Conservation (phyloP, 2,797 vertebrate genomes). For the Lutjanus argentimaculatus region DNA sequence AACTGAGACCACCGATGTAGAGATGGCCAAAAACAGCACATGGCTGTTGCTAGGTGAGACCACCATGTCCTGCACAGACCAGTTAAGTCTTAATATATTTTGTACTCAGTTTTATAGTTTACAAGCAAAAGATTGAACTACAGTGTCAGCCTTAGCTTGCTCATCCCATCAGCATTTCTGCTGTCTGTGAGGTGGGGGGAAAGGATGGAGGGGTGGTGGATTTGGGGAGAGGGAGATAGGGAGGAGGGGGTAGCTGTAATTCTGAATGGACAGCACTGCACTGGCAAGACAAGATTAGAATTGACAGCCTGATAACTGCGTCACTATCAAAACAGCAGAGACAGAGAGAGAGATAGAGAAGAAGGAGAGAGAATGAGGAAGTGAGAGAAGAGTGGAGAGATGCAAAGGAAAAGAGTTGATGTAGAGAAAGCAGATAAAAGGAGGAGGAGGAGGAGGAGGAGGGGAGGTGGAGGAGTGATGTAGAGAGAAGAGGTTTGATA, state of each 20-base stretch:
- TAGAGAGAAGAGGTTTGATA: conserved; percentile 41
- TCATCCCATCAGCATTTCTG: conserved; percentile 77
- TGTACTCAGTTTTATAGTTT: conserved; percentile 64
- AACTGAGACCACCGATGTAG: not conserved
- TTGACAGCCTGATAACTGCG: conserved; percentile 85
- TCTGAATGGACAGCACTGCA: conserved; percentile 83
- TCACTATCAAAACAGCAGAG: conserved; percentile 83
- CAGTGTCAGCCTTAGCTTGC: conserved; percentile 65
- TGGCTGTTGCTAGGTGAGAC: conserved; percentile 36
- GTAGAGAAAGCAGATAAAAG: conserved; percentile 64
- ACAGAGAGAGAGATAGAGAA: conserved; percentile 34
- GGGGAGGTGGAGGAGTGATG: conserved; percentile 52
- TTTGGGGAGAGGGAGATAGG: conserved; percentile 46
- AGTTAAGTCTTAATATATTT: conserved; percentile 57
- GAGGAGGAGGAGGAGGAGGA: conserved; percentile 3
- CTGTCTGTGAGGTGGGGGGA: conserved; percentile 53
- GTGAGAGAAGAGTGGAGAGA: conserved; percentile 47
- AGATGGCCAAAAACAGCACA: conserved; percentile 28
- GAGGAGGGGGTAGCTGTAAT: conserved; percentile 71
- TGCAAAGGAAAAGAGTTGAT: conserved; percentile 47
- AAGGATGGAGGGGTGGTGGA: conserved; percentile 30
- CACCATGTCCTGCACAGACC: conserved; percentile 24
- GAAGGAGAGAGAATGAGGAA: conserved; percentile 23
- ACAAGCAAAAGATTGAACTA: conserved; percentile 62
- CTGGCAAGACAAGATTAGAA: conserved; percentile 85